Evolutionary conservation across 2,113 vertebrate genomes (phyloP).

Genomic region (Semnornis frantzii): DNA sequence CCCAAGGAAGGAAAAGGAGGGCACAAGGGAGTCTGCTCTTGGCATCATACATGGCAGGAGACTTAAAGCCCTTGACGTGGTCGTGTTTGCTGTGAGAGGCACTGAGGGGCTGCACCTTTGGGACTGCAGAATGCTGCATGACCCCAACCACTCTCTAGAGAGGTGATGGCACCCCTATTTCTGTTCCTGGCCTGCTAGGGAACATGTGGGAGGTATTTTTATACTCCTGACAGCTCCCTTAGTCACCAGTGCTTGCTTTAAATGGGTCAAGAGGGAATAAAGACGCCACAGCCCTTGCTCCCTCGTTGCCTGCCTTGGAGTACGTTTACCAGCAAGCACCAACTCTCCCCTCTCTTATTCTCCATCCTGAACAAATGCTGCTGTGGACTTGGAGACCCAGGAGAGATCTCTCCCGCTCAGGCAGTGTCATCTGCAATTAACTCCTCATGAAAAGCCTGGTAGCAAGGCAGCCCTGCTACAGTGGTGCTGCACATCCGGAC

Average conservation of each 20-base stretch:
- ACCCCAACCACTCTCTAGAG: background rate
- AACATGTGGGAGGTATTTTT: slow-evolving; percentile 63
- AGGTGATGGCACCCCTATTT: slow-evolving; percentile 38
- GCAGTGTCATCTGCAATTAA: background rate
- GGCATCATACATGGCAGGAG: rapidly evolving
- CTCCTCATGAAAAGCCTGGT: background rate
- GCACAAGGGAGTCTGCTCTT: background rate
- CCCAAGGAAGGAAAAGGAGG: background rate
- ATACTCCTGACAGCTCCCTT: slow-evolving; percentile 37
- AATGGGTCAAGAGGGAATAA: slow-evolving; percentile 72
- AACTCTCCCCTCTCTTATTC: background rate
- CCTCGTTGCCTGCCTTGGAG: background rate
- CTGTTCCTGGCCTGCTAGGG: slow-evolving; percentile 1
- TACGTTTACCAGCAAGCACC: background rate
- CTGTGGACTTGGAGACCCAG: background rate
- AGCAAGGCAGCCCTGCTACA: background rate
- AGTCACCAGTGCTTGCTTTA: slow-evolving; percentile 43
- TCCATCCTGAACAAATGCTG: background rate
- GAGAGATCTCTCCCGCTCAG: background rate
- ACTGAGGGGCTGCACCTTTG: background rate
- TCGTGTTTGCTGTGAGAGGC: background rate
- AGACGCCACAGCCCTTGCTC: slow-evolving; percentile 11
- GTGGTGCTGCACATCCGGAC: background rate
- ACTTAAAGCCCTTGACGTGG: background rate
- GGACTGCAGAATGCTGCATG: background rate